Base-by-base conservation (phyloP, 2,888 invertebrate species). In the Morpho deidamia region DNA sequence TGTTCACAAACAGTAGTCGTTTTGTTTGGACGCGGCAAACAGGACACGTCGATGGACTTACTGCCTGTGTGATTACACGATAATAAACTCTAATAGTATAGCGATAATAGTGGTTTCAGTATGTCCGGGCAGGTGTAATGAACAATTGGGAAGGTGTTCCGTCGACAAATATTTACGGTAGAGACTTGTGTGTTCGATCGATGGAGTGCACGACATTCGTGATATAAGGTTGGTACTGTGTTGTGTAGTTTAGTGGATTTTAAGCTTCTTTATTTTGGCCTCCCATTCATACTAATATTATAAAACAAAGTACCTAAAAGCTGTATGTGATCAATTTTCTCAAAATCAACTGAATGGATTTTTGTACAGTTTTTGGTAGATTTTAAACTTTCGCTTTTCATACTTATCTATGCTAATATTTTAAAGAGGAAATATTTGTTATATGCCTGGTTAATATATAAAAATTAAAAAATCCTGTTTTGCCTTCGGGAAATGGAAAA, bases 11-110 rank as follows among this genome's bases (percentile, higher is more conserved):
- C 68, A 68, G 69, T 64, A 68, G 70, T 68, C 69, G 64, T 67
- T 62, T 58, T 72, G 73, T 72, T 72, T 70, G 69, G 64, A 63
- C 66, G 65, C 67, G 62, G 63, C 74, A 68, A 66, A 63, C 64
- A 60, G 54, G 56, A 64, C 65, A 66, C 63, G 73, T 63, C 67
- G 70, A 76, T 65, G 65, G 75, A 75, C 69, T 76, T 61, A 64
- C 53, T 46, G 35, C 8, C 23, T 5, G 8, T 42, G 4, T 2
- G 32, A 7, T 43, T 11, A 10, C 41, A 43, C 11, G 32, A 65
- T 55, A 62, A 38, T 46, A 43, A 53, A 66, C 70, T 63, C 14
- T 75, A 64, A 23, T 0, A 0, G 0, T 0, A 2, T 7, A 1
- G 1, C 0, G 0, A 7, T 66, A 74, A 58, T 59, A 66, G 62